Base-by-base conservation (phyloP, 2,888 invertebrate genomes). In the Cyclophora punctaria region DNA sequence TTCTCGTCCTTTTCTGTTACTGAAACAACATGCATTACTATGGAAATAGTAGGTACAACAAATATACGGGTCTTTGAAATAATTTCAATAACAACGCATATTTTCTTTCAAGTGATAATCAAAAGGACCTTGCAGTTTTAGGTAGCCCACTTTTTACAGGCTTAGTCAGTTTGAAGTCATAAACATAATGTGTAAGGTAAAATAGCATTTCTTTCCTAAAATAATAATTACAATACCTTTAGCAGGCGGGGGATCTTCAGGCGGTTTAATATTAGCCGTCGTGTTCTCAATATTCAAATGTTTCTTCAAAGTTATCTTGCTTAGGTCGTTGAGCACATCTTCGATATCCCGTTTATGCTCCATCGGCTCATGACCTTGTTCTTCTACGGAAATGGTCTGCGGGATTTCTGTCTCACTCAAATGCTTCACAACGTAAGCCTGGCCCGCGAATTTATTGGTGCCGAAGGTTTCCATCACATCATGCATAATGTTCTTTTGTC, bases 381-480 rank as follows among this genome's bases (percentile, higher is more conserved):
- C 81, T 5, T 82, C 81, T 1, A 75, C 47, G 2, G 67, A 62
- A 35, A 64, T 68, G 0, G 81, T 64, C 50, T 80, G 67, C 0
- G 81, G 74, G 2, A 84, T 52, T 0, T 83, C 80, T 0, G 72
- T 61, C 2, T 82, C 83, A 53, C 86, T 83, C 0, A 83, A 78
- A 51, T 87, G 86, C 43, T 77, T 67, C 2, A 87, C 87, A 3
- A 88, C 76, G 47, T 79, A 86, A 3, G 88, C 84, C 48, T 73
- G 75, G 0, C 74, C 78, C 0, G 62, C 47, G 46, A 66, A 77
- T 60, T 81, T 85, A 46, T 73, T 73, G 47, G 53, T 64, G 0
- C 88, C 88, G 51, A 86, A 88, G 0, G 88, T 87, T 60, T 88
- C 87, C 83, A 88, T 85, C 0, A 88, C 87, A 48, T 88, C 86